Base-by-base conservation (phyloP, 2,113 vertebrate genomes). In the Halcyon senegalensis region DNA sequence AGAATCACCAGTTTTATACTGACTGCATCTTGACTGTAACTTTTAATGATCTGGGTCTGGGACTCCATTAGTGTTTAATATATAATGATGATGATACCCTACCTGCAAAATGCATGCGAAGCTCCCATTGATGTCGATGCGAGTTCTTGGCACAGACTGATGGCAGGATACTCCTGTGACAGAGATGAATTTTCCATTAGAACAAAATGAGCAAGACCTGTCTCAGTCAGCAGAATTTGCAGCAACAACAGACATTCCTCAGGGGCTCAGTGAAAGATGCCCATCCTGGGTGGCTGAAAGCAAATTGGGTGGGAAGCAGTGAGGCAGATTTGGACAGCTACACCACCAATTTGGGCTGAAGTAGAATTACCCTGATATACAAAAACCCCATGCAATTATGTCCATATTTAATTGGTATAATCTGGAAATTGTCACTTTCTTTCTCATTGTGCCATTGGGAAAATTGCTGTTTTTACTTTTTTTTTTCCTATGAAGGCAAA, bases 171-270 rank as follows among this genome's bases (percentile, higher is more conserved):
- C 56, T 88, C 76, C 90, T 84, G 79, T 94, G 92, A 95, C 93
- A 94, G 92, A 96, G 93, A 96, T 83, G 68, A 92, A 95, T 96
- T 96, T 91, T 94, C 96, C 93, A 90, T 95, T 96, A 96, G 76
- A 95, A 93, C 88, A 95, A 94, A 96, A 92, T 89, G 92, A 94
- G 79, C 69, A 93, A 92, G 90, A 68, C 89, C 90, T 95, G 90
- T 89, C 88, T 93, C 88, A 89, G 88, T 94, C 96, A 97, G 88
- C 88, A 94, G 80, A 96, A 94, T 92, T 91, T 90, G 73, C 58
- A 64, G 86, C 69, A 94, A 81, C 75, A 95, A 46, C n/a, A 95
- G 86, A 78, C 9, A 56, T 92, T 90, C 88, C 94, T 93, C 1
- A 1, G 80, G 86, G 93, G 50, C 37, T 93, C 25, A 31, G 76